phyloP scores from a whole-genome alignment of 2,888 invertebrate genomes.

The Polietes domitor region DNA sequence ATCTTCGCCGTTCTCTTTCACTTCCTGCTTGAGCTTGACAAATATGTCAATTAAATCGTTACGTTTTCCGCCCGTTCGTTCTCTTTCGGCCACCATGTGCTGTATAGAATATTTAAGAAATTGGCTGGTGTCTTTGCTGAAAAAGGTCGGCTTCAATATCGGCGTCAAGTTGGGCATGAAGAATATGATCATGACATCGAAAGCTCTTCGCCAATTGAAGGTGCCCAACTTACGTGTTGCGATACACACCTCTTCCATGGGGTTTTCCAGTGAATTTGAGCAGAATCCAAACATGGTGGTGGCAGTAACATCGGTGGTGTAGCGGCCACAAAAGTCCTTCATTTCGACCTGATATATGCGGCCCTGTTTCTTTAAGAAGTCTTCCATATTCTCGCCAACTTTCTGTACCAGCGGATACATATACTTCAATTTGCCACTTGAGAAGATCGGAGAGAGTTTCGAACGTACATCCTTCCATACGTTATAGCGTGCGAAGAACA shows the following conservation, averaged over 20 bases:
- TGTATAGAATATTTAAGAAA: constrained; percentile 16
- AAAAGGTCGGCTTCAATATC: neutral
- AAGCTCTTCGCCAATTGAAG: constrained; percentile 29
- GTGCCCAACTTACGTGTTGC: neutral
- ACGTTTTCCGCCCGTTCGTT: neutral
- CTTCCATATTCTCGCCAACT: constrained; percentile 70
- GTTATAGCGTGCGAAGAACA: constrained; percentile 74
- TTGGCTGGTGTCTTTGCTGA: neutral
- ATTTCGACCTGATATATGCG: constrained; percentile 62
- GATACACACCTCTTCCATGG: neutral
- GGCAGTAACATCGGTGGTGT: constrained; percentile 76
- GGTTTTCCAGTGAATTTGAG: constrained; percentile 71
- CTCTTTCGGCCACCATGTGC: constrained; percentile 17
- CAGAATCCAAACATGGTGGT: constrained; percentile 73
- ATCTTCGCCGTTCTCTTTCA: neutral
- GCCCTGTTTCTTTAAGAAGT: constrained; percentile 58
- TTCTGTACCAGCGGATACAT: constrained; percentile 76
- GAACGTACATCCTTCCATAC: constrained; percentile 74
- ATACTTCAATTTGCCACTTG: constrained; percentile 72
- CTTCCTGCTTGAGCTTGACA: constrained; percentile 45
- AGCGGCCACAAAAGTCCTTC: constrained; percentile 74
- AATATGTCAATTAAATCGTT: constrained; percentile 50
- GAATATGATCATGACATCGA: constrained; percentile 17
- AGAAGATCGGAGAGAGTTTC: constrained; percentile 72
- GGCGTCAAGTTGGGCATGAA: constrained; percentile 16